Evolutionary conservation across 1,140 invertebrate genomes (phyloP).

Genomic region (Drosophila sturtevanti): DNA sequence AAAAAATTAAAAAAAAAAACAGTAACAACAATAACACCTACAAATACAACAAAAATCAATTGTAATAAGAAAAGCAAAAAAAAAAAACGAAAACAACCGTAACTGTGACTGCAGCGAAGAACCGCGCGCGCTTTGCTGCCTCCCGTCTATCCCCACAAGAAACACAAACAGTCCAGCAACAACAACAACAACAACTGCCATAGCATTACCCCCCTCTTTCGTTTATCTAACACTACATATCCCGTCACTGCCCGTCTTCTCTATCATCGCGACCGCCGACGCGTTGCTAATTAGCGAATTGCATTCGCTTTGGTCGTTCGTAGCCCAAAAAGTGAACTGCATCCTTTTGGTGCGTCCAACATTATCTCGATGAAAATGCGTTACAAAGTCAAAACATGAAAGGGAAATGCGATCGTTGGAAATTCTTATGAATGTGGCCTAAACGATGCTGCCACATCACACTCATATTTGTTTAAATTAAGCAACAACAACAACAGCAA

Average conservation of each 20-base stretch:
- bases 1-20: conserved; percentile 18
- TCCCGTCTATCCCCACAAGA: not conserved
- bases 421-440: not conserved
- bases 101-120: conserved; percentile 57
- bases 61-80: conserved; percentile 41
- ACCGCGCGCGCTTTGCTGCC: conserved; percentile 44
- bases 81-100: conserved; percentile 24
- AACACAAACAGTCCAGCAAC: not conserved
- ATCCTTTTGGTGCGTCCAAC: conserved; percentile 10
- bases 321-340: conserved; percentile 13
- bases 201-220: conserved; percentile 8
- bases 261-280: conserved; percentile 6
- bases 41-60: conserved; percentile 53
- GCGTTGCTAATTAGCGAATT: conserved; percentile 58
- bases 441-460: not conserved
- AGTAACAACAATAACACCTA: conserved; percentile 15
- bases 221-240: conserved; percentile 7
- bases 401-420: not conserved
- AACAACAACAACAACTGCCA: not conserved
- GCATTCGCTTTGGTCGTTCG: conserved; percentile 15
- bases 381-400: conserved; percentile 1
- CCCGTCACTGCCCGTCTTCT: conserved; percentile 6
- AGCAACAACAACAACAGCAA: not conserved
- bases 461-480: too few relatives aligned
- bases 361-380: not conserved